Conservation (phyloP, 2,888 invertebrate species). For the Tricholauxania praeusta region DNA sequence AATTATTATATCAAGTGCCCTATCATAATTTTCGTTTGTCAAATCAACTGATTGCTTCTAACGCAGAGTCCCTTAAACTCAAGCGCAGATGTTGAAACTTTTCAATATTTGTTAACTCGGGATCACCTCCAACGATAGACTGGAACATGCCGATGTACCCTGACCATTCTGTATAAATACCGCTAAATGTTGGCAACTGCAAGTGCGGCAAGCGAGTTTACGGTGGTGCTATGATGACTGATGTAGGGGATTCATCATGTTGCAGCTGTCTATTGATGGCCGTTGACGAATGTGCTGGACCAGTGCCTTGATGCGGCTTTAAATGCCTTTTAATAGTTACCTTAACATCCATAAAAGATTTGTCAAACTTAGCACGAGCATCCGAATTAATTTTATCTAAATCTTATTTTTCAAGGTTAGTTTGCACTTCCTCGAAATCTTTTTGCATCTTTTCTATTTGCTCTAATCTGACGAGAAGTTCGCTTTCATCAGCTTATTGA, state of each 20-base stretch:
- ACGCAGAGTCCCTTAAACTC: constrained; percentile 15
- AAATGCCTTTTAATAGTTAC: too few relatives aligned
- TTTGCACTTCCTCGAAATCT: too few relatives aligned
- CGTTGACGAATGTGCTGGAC: constrained; percentile 27
- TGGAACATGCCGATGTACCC: constrained; percentile 1
- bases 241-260: constrained; percentile 25
- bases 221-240: background rate
- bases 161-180: background rate
- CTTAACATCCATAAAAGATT: too few relatives aligned
- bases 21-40: constrained; percentile 14
- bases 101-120: constrained; percentile 10
- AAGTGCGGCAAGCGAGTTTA: background rate
- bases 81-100: constrained; percentile 25
- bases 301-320: too few relatives aligned
- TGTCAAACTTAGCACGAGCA: too few relatives aligned
- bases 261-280: constrained; percentile 10
- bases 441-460: too few relatives aligned
- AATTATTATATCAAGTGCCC: constrained; percentile 6
- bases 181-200: constrained; percentile 5
- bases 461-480: too few relatives aligned
- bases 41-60: constrained; percentile 14
- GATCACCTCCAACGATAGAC: background rate
- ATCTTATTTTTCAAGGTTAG: too few relatives aligned
- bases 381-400: too few relatives aligned
- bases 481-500: too few relatives aligned